Conservation (phyloP, 2,797 vertebrate species). For the Lycodopsis pacificus region DNA sequence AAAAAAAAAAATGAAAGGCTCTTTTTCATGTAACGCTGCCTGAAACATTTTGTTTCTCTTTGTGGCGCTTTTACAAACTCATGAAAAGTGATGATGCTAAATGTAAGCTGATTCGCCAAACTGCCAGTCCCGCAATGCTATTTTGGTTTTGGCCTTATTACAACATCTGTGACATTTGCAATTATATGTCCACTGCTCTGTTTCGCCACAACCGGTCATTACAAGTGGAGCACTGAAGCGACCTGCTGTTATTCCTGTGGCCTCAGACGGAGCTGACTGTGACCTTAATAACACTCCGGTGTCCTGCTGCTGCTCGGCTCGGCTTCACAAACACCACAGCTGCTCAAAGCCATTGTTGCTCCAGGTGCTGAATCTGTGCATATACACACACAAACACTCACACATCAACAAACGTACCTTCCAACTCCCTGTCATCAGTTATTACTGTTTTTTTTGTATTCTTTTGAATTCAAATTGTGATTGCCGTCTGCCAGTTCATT, state of each 20-base stretch:
- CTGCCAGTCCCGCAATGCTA: conserved; percentile 45
- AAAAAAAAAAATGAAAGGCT: conserved; percentile 17
- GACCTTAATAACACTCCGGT: conserved; percentile 78
- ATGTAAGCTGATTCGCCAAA: conserved; percentile 35
- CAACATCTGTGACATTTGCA: conserved; percentile 68
- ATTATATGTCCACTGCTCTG: conserved; percentile 73
- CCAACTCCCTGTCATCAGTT: conserved; percentile 1
- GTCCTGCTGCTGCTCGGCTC: conserved; percentile 72
- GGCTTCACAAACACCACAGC: conserved; percentile 71
- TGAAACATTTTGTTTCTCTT: conserved; percentile 38
- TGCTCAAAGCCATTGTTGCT: conserved; percentile 72
- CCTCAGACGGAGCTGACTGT: conserved; percentile 65
- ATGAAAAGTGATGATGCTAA: conserved; percentile 32
- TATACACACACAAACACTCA: conserved; percentile 35
- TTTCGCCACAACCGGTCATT: conserved; percentile 67
- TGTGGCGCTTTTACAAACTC: conserved; percentile 41
- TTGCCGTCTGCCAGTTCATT: neutral
- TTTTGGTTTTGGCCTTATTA: conserved; percentile 67
- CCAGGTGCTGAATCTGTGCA: conserved; percentile 65
- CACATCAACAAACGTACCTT: conserved; percentile 54
- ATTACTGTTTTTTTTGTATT: neutral
- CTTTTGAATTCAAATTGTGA: neutral
- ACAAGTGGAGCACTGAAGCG: conserved; percentile 54
- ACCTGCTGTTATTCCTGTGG: conserved; percentile 66
- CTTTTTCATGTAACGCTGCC: conserved; percentile 29